Evolutionary conservation across 2,888 invertebrate species (phyloP), one percentile per base, ranked within the genome.

Genomic region (Cyclophora albipunctata): DNA sequence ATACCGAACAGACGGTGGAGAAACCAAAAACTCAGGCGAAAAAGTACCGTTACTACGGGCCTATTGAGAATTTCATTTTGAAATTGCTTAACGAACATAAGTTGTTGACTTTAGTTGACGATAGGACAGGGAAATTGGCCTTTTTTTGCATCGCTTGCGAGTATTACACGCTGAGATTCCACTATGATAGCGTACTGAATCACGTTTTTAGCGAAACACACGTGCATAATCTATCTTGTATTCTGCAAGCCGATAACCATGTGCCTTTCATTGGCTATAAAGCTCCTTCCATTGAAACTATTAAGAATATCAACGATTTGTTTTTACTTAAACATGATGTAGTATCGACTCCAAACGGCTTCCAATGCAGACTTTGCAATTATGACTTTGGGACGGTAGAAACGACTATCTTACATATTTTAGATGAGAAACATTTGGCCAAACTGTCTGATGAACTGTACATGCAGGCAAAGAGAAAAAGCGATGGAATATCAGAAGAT

Each of bases 81-180:
- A 82, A 84, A 47, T 58, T 87, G 34, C 70, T 88, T 0, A 63
- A 64, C 0, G 80, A 83, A 41, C 88, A 88, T 51, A 88, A 87
- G 50, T 50, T 88, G 1, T 42, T 88, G 51, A 78, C 86, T 0
- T 55, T 88, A 20, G 76, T 84, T 0, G 88, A 88, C 49, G 88
- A 88, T 49, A 76, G 88, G 34, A 87, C 88, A 0, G 88, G 88
- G 0, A 88, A 88, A 50, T 64, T 86, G 1, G 88, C 88, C 0
- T 88, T 88, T 64, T 88, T 88, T 60, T 88, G 88, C 64, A 81
- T 85, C 58, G 79, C 84, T 0, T 88, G 88, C 62, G 88, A 88
- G 59, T 88, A 87, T 53, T 88, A 88, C 50, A 88, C 87, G 0
- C 64, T 88, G 3, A 64, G 88, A 51, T 88, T 88, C 63, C 77